Evolutionary conservation across 1,140 invertebrate genomes (phyloP).

Genomic region (Diorhabda carinulata): DNA sequence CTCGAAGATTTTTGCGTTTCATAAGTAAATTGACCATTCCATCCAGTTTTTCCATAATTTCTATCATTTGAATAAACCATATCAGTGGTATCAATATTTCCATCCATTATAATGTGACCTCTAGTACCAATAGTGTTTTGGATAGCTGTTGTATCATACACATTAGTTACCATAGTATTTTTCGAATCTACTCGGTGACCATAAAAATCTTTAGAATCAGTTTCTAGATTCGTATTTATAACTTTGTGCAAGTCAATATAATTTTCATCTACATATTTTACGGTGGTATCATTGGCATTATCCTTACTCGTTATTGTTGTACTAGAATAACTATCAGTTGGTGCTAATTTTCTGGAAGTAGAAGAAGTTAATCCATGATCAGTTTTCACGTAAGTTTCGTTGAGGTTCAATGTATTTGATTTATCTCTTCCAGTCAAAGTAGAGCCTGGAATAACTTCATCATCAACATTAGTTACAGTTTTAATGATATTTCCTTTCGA

Average conservation of each 20-base stretch:
- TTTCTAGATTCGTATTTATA: constrained; percentile 9
- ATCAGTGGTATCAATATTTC: constrained; percentile 36
- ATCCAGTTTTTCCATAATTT: constrained; percentile 43
- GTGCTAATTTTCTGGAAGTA: constrained; percentile 2
- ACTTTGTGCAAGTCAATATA: constrained; percentile 31
- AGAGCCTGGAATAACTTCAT: constrained; percentile 23
- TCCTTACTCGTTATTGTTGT: not conserved
- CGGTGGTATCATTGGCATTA: not conserved
- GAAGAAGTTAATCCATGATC: constrained; percentile 5
- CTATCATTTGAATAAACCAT: constrained; percentile 42
- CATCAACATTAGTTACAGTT: constrained; percentile 34
- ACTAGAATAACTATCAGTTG: not conserved
- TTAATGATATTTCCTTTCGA: constrained; percentile 44
- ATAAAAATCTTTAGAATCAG: constrained; percentile 40
- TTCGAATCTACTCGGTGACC: constrained; percentile 36
- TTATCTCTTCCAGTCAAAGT: constrained; percentile 7
- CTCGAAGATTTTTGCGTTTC: constrained; percentile 26
- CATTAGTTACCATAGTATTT: constrained; percentile 35
- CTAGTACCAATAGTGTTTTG: constrained; percentile 42
- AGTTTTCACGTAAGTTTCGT: not conserved
- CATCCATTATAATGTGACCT: constrained; percentile 39
- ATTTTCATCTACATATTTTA: constrained; percentile 31
- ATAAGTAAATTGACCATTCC: constrained; percentile 43
- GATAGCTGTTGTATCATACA: constrained; percentile 40
- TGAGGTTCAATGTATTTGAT: not conserved